phyloP scores from a whole-genome alignment of 2,888 invertebrate genomes.

The Copidosoma aretas region DNA sequence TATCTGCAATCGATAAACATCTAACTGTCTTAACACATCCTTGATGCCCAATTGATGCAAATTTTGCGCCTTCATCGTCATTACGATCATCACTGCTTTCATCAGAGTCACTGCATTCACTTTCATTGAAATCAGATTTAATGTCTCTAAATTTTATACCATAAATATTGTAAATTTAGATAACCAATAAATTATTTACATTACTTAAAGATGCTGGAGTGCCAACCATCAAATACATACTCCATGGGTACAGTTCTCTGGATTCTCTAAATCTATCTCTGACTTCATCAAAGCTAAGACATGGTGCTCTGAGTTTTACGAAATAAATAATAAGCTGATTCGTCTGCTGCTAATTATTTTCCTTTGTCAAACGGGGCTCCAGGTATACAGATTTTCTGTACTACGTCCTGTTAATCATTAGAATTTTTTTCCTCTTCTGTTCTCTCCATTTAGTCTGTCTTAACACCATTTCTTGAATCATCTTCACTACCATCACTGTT shows the following conservation, averaged over 20 bases:
- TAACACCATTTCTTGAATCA: too few relatives aligned
- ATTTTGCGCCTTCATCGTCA: constrained; percentile 70
- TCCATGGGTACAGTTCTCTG: constrained; percentile 81
- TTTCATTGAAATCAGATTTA: constrained; percentile 61
- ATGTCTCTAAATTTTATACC: constrained; percentile 64
- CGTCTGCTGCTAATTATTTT: constrained; percentile 89
- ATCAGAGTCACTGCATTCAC: constrained; percentile 72
- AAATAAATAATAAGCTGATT: constrained; percentile 87
- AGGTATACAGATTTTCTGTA: constrained; percentile 75
- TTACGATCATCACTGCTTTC: constrained; percentile 72
- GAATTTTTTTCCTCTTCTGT: too few relatives aligned
- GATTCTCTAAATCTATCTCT: constrained; percentile 81
- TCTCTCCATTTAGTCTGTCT: too few relatives aligned
- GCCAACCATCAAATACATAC: constrained; percentile 81
- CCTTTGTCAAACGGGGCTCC: constrained; percentile 74
- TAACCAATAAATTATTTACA: constrained; percentile 73
- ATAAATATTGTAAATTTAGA: constrained; percentile 70
- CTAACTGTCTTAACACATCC: constrained; percentile 94
- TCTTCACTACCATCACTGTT: too few relatives aligned
- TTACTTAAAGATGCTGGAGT: constrained; percentile 87
- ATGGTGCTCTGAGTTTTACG: constrained; percentile 93
- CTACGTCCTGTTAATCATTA: too few relatives aligned
- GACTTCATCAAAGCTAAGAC: constrained; percentile 94
- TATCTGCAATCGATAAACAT: constrained; percentile 71
- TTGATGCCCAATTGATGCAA: constrained; percentile 83